Percentiles rank a stretch among this genome's conserved stretches.
Conservation (phyloP, 2,888 invertebrate species). For the Eurytoma californica region DNA sequence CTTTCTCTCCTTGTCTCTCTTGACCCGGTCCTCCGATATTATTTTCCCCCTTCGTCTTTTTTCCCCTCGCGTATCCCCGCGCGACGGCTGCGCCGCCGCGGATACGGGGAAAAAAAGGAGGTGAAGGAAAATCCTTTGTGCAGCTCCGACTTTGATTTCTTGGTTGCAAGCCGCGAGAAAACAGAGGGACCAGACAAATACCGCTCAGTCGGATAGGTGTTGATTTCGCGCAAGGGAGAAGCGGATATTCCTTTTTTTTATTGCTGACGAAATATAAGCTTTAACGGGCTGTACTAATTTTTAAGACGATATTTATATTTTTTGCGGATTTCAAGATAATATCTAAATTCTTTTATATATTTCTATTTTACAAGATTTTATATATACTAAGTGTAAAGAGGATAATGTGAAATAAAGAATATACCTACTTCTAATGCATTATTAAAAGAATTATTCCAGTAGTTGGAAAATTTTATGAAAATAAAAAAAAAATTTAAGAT, state of each 20-base stretch:
- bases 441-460: too few species aligned
- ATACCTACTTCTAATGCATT: too few species aligned
- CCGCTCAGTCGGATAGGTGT: background rate
- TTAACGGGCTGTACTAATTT: too few species aligned
- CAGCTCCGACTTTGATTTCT: conserved; percentile 37
- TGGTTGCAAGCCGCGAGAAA: background rate
- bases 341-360: too few species aligned
- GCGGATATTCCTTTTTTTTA: too few species aligned
- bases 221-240: background rate
- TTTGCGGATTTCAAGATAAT: background rate
- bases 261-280: too few species aligned
- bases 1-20: conserved; percentile 43
- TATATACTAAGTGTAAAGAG: too few species aligned
- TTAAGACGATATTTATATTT: conserved; percentile 8
- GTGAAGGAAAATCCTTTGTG: conserved; percentile 41
- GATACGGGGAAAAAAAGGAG: conserved; percentile 6
- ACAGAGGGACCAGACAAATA: background rate
- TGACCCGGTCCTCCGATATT: conserved; percentile 44
- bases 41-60: conserved; percentile 21
- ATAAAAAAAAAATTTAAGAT: too few species aligned
- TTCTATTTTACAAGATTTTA: too few species aligned
- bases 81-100: background rate
- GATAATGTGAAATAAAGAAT: too few species aligned
- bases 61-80: conserved; percentile 18
- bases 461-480: too few species aligned